Evolutionary conservation across 2,888 invertebrate genomes (phyloP), one percentile per base, ranked within the genome.

Genomic region (Chalcosyrphus nemorum): DNA sequence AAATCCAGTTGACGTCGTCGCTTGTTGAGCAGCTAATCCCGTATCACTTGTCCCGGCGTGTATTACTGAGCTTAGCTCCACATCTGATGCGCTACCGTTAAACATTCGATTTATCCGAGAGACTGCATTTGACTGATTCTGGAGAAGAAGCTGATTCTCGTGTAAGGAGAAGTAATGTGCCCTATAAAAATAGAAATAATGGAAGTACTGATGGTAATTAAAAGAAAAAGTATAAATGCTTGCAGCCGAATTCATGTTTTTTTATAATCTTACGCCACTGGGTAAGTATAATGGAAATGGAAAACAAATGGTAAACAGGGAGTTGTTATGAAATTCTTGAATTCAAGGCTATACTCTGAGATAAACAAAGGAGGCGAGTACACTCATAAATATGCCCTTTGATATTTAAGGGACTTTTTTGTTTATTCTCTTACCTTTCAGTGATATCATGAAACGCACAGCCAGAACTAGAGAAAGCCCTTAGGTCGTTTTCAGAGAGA

Each of bases 61-160:
- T 59, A 41, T 56, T 21, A 47, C 41, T 35, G 71, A 41, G 56
- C 66, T 86, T 63, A 54, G 32, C 35, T 82, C 74, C 43, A 61
- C 72, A 52, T 84, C 84, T 45, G 84, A 80, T 47, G 72, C 54
- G 57, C 80, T 81, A 17, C 71, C 74, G 43, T 71, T 47, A 68
- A 88, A 88, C 88, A 88, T 88, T 70, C 87, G 86, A 84, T 88
- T 88, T 75, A 88, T 88, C 43, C 87, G 88, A 86, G 84, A 85
- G 82, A 88, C 87, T 75, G 87, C 87, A 82, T 86, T 85, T 50
- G 88, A 88, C 87, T 88, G 88, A 82, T 86, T 86, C 35, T 75
- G 75, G 52, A 74, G 59, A 7, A 74, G 72, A 41, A 84, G 70
- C 41, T 85, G 86, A 59, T 86, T 87, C 65, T 87, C 87, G 63